Conservation (phyloP, 2,888 invertebrate genomes). For the Achlya flavicornis region DNA sequence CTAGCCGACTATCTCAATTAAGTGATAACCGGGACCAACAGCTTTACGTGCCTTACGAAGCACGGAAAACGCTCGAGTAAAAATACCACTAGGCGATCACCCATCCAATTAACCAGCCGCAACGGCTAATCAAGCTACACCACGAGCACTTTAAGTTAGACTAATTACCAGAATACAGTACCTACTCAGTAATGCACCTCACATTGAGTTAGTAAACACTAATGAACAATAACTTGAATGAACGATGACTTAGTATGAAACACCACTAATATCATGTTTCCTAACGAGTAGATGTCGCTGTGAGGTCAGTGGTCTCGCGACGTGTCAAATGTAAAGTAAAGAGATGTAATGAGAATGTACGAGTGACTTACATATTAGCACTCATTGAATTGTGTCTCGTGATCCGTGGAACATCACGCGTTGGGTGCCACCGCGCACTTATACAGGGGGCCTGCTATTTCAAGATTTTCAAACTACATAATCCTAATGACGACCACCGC, state of each 20-base stretch:
- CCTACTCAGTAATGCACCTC: not conserved
- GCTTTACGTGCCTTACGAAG: too few relatives aligned
- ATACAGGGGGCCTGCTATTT: too few relatives aligned
- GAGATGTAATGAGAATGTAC: not conserved
- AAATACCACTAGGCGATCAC: too few relatives aligned
- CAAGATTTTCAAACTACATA: too few relatives aligned
- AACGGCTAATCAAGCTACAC: not conserved
- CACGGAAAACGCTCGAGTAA: too few relatives aligned
- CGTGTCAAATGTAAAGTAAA: slow-evolving; percentile 4
- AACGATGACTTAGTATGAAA: not conserved
- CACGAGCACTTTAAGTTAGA: not conserved
- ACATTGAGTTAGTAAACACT: not conserved
- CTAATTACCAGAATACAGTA: not conserved
- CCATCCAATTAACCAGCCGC: too few relatives aligned
- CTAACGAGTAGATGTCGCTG: not conserved
- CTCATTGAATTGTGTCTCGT: not conserved
- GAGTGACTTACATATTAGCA: not conserved
- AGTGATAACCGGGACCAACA: too few relatives aligned
- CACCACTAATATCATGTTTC: not conserved
- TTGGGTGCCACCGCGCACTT: not conserved
- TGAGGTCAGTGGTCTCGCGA: not conserved
- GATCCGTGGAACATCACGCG: not conserved
- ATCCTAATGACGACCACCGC: too few relatives aligned
- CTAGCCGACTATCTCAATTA: too few relatives aligned
- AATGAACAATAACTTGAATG: not conserved